Base-by-base conservation (phyloP, 2,797 vertebrate species). In the Coendou prehensilis region DNA sequence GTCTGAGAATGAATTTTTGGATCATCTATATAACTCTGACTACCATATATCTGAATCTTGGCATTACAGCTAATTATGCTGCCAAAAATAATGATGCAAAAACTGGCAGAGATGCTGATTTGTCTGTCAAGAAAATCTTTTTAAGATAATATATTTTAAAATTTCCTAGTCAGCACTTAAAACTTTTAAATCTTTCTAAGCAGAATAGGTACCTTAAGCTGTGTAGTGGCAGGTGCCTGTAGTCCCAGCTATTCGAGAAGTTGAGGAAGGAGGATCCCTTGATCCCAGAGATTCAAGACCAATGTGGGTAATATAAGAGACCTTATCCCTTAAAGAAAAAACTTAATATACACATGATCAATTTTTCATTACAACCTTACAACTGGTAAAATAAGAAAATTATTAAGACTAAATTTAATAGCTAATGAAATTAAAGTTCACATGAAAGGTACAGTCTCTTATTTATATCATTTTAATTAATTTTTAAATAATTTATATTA, bases 11-110 rank as follows among this genome's bases (percentile, higher is more conserved):
- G 93, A 94, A 93, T 97, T 97, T 97, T 98, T 98, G 97, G 97
- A 97, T 97, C 96, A 90, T 97, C 95, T 97, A 64, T 97, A 64
- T 95, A 97, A 97, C 95, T 97, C 83, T 50, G 87, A 92, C 96
- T 94, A 97, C 96, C 87, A 95, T 96, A 69, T 89, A 97, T 95
- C 95, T 97, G 88, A 95, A 97, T 94, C 59, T 96, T 98, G 97
- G 97, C 97, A 97, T 96, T 94, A 97, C 79, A 97, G 57, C 41
- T 96, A 94, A 97, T 93, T 97, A 97, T 96, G 95, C 91, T 98
- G 97, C 97, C 97, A 98, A 97, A 97, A 97, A 96, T 97, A 96
- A 97, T 97, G 96, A 97, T 98, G 94, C 92, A 97, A 97, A 97
- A 98, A 95, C 84, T 98, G 97, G 97, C 97, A 97, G 87, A 96